These are phyloP conservation scores for Bilobella aurantiaca DNA, from an alignment of 1,140 invertebrate species.

Conservation along the genomic window DNA sequence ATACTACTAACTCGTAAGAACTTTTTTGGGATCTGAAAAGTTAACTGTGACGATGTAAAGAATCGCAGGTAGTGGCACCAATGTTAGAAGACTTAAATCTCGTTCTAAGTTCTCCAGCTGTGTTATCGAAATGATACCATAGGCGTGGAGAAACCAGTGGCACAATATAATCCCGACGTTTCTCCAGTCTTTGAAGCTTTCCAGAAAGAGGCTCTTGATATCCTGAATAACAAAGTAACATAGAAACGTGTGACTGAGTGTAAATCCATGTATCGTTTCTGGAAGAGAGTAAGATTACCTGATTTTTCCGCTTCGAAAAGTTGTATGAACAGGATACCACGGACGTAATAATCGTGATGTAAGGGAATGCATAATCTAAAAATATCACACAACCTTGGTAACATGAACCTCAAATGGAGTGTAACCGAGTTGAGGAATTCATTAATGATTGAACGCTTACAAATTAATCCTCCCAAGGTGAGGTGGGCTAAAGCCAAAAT, in stretches of 20 bases:
- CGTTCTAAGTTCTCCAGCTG: conserved; percentile 53
- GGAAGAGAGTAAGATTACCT: too few relatives aligned
- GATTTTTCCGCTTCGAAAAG: conserved; percentile 77
- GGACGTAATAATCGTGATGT: conserved; percentile 80
- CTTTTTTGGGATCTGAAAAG: conserved; percentile 77
- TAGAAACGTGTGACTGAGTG: too few relatives aligned
- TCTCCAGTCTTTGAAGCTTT: conserved; percentile 66
- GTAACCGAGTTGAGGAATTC: too few relatives aligned
- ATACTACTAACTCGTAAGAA: conserved; percentile 46
- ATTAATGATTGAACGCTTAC: too few relatives aligned
- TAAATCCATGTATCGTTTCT: too few relatives aligned
- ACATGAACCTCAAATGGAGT: not conserved
- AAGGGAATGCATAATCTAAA: conserved; percentile 90
- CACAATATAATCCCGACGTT: conserved; percentile 77
- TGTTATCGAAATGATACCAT: conserved; percentile 78
- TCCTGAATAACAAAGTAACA: too few relatives aligned
- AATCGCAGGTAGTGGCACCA: conserved; percentile 84
- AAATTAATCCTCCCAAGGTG: conserved; percentile 78
- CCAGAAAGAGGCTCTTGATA: conserved; percentile 60
- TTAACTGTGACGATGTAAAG: conserved; percentile 90
- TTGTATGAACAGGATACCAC: conserved; percentile 86
- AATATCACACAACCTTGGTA: conserved; percentile 36
- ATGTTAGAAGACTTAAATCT: conserved; percentile 57
- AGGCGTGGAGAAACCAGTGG: conserved; percentile 86
- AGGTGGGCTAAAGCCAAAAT: conserved; percentile 78